A percentile compares a stretch with the other conserved stretches of the same genome.
These are phyloP conservation scores for Scrobipalpa atriplicella DNA, from an alignment of 2,888 invertebrate species.

Conservation along the genomic window DNA sequence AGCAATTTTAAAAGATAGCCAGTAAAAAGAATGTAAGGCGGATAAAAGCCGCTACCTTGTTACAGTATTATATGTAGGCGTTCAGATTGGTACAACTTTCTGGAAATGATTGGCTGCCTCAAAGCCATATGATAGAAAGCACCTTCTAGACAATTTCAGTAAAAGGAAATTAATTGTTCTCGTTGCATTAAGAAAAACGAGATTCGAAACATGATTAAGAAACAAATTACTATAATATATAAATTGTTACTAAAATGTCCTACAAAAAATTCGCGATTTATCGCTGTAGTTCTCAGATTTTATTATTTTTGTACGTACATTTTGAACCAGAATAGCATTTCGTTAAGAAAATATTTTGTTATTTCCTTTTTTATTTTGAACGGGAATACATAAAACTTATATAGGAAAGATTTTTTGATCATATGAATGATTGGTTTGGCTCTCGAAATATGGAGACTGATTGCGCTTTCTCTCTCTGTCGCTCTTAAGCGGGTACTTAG, in stretches of 20 bases:
- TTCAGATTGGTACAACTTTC: conserved; percentile 30
- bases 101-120: background rate
- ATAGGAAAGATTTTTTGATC: background rate
- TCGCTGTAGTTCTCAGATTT: background rate
- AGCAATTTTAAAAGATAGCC: no score
- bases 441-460: conserved; percentile 20
- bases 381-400: background rate
- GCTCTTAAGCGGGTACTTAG: conserved; percentile 29
- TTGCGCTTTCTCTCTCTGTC: conserved; percentile 24
- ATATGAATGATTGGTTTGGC: conserved; percentile 1
- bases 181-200: background rate
- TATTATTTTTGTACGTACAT: conserved; percentile 36
- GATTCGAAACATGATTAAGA: background rate
- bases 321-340: conserved; percentile 40
- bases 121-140: background rate
- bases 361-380: conserved; percentile 29
- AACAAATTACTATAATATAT: background rate
- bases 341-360: conserved; percentile 35
- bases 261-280: background rate
- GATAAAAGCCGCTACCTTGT: no score
- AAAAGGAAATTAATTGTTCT: background rate
- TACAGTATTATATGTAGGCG: conserved; percentile 42
- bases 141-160: background rate
- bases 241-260: background rate
- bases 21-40: no score